A percentile compares a stretch with the other conserved stretches of the same genome.
phyloP scores from a whole-genome alignment of 2,888 invertebrate species.

The Plebejus anna region DNA sequence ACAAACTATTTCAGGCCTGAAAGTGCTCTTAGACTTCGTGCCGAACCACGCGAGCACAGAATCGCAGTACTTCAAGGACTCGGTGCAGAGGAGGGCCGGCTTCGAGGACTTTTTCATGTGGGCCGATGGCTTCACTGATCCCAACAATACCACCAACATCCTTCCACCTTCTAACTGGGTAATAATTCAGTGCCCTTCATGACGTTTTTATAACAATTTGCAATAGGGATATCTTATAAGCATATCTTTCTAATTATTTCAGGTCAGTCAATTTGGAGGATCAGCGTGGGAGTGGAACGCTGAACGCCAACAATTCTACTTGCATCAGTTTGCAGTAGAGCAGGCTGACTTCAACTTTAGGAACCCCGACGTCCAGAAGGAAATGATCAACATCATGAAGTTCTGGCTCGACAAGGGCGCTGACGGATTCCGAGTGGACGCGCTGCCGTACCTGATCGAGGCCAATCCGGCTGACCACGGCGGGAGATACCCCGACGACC shows the following conservation, averaged over 20 bases:
- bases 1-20: conserved; percentile 51
- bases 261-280: conserved; percentile 80
- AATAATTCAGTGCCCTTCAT: conserved; percentile 31
- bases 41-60: conserved; percentile 86
- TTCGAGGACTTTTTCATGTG: conserved; percentile 89
- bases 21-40: conserved; percentile 83
- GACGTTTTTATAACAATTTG: background rate
- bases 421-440: conserved; percentile 87
- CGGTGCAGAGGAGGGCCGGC: conserved; percentile 78
- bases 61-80: conserved; percentile 90
- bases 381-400: conserved; percentile 80
- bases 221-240: background rate
- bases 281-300: conserved; percentile 85
- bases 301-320: conserved; percentile 82
- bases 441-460: conserved; percentile 80
- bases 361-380: conserved; percentile 74
- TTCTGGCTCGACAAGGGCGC: conserved; percentile 89
- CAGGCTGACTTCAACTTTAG: conserved; percentile 86
- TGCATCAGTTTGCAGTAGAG: conserved; percentile 82
- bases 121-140: conserved; percentile 76
- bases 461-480: conserved; percentile 63
- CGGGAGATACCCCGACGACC: conserved; percentile 73
- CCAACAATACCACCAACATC: conserved; percentile 49
- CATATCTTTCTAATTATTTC: conserved; percentile 26
- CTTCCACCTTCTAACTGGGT: conserved; percentile 79